These are phyloP conservation scores for Hypomecis punctinalis DNA, from an alignment of 2,888 invertebrate genomes.

Conservation along the genomic window DNA sequence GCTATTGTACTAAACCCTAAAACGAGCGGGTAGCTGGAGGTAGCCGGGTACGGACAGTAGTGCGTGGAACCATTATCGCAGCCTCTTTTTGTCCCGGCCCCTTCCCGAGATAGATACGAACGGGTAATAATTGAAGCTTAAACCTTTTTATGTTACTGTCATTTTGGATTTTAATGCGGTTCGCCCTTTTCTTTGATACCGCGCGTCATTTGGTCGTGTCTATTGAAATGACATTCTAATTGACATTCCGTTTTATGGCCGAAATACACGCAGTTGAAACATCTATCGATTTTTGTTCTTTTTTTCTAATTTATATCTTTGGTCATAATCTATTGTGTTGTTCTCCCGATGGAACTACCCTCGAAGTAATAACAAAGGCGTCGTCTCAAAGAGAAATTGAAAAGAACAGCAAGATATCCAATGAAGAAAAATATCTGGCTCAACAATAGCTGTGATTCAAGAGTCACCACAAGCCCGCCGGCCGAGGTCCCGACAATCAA, in stretches of 20 bases:
- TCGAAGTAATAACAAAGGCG: slow-evolving; percentile 27
- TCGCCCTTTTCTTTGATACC: slow-evolving; percentile 61
- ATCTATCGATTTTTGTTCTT: neutral
- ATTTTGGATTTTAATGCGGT: slow-evolving; percentile 68
- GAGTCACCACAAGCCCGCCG: slow-evolving; percentile 36
- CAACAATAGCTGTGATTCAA: slow-evolving; percentile 35
- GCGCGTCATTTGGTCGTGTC: slow-evolving; percentile 63
- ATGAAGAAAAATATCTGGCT: slow-evolving; percentile 38
- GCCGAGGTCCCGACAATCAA: slow-evolving; percentile 39
- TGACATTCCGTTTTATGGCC: slow-evolving; percentile 15
- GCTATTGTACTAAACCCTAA: slow-evolving; percentile 72
- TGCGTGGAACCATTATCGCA: slow-evolving; percentile 56
- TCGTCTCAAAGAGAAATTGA: slow-evolving; percentile 35
- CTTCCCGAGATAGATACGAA: slow-evolving; percentile 77
- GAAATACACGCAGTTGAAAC: neutral
- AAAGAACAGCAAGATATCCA: slow-evolving; percentile 37
- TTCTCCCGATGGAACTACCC: neutral
- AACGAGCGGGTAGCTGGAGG: slow-evolving; percentile 59
- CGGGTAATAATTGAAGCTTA: slow-evolving; percentile 78
- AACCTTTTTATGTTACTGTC: slow-evolving; percentile 65
- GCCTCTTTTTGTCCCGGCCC: slow-evolving; percentile 67
- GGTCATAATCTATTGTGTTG: slow-evolving; percentile 10
- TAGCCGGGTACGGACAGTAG: slow-evolving; percentile 42
- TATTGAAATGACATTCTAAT: slow-evolving; percentile 48
- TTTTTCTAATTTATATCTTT: neutral